Conservation (phyloP, 2,888 invertebrate genomes). For the Phania funesta region DNA sequence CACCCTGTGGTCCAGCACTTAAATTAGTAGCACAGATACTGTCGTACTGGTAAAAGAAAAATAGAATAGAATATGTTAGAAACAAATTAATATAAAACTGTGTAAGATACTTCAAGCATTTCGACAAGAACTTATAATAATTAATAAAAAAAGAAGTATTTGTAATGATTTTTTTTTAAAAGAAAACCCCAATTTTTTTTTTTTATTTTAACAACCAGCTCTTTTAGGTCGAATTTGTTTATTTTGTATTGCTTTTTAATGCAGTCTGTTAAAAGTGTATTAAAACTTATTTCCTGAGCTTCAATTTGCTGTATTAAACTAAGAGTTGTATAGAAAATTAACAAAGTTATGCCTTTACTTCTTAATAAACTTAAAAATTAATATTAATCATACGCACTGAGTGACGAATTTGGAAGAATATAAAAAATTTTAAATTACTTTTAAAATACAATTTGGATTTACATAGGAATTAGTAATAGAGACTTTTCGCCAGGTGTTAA, state of each 20-base stretch:
- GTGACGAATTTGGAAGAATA: background rate
- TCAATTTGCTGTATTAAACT: background rate
- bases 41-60: constrained; percentile 66
- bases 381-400: background rate
- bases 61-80: background rate
- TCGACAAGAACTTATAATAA: too few relatives aligned
- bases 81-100: background rate
- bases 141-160: too few relatives aligned
- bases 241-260: background rate
- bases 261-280: background rate
- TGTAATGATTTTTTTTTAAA: too few relatives aligned
- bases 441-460: too few relatives aligned
- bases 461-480: too few relatives aligned
- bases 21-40: constrained; percentile 65
- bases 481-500: too few relatives aligned
- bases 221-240: too few relatives aligned
- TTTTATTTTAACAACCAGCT: too few relatives aligned
- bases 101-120: too few relatives aligned
- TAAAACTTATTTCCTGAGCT: background rate
- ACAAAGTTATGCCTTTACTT: background rate
- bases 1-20: constrained; percentile 84
- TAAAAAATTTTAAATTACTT: too few relatives aligned
- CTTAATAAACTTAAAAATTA: background rate
- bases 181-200: too few relatives aligned
- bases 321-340: background rate